A percentile compares a stretch with the other conserved stretches of the same genome.
Conservation (phyloP, 2,113 vertebrate genomes). For the Setophaga coronata region DNA sequence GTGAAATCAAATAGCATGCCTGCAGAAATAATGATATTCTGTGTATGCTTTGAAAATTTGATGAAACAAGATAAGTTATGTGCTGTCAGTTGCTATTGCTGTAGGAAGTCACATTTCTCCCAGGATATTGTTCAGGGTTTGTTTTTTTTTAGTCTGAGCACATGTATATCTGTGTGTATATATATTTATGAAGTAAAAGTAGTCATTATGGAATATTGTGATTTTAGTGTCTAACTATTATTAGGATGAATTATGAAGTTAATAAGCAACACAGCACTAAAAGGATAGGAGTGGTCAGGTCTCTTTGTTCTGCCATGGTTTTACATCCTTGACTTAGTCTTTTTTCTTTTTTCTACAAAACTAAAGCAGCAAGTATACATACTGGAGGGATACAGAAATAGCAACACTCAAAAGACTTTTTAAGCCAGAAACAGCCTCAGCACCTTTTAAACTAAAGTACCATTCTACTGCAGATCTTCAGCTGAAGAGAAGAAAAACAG, state of each 20-base stretch:
- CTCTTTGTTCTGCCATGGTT: background rate
- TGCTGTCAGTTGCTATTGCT: background rate
- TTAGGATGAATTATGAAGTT: background rate
- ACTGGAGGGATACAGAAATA: background rate
- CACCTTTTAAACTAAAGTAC: background rate
- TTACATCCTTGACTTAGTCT: background rate
- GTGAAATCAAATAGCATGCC: background rate
- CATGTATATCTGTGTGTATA: accelerated
- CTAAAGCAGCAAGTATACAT: background rate
- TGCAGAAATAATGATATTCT: background rate
- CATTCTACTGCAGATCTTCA: background rate
- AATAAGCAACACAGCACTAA: background rate
- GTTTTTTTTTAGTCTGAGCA: background rate
- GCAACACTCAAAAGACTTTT: background rate
- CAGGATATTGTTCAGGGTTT: background rate
- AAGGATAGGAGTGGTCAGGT: background rate
- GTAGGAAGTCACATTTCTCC: background rate
- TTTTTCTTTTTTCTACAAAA: background rate
- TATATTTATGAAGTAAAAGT: background rate
- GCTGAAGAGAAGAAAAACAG: background rate
- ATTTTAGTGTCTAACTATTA: background rate
- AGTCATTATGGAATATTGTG: background rate
- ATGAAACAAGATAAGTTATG: background rate
- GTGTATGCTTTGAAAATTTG: background rate
- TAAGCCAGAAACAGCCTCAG: background rate